phyloP scores from a whole-genome alignment of 2,888 invertebrate genomes.

The Campopleginae sp. region DNA sequence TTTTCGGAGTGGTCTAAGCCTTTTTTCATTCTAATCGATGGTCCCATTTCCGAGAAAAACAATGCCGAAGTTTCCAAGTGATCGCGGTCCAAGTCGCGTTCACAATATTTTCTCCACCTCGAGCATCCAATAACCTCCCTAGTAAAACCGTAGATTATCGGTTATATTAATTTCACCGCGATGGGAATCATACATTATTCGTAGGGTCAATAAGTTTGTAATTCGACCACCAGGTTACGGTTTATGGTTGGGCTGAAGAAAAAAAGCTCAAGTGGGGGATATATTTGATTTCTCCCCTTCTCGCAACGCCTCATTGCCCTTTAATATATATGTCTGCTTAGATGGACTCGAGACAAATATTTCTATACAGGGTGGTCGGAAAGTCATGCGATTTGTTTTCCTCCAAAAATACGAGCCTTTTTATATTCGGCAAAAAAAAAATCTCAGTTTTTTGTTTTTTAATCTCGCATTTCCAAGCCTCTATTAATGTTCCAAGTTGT shows the following conservation, averaged over 20 bases:
- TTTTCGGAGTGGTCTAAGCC: background rate
- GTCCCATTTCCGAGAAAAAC: background rate
- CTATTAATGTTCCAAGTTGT: background rate
- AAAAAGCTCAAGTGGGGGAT: background rate
- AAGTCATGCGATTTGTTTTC: background rate
- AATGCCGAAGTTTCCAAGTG: background rate
- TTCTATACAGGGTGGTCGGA: background rate
- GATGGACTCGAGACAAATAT: background rate
- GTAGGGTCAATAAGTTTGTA: background rate
- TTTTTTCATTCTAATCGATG: background rate
- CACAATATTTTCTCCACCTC: background rate
- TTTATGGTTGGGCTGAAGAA: background rate
- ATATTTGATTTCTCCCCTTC: constrained; percentile 13
- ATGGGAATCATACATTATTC: background rate
- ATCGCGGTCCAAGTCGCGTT: background rate
- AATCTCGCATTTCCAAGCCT: background rate
- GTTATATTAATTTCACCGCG: constrained; percentile 8
- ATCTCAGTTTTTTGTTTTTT: background rate
- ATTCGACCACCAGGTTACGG: background rate
- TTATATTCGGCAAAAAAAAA: background rate
- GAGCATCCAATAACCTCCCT: background rate
- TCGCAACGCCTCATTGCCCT: background rate
- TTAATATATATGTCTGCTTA: constrained; percentile 2
- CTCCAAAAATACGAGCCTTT: background rate
- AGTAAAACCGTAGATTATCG: background rate